Percentiles rank a stretch among this genome's conserved stretches.
Conservation (phyloP, 2,113 vertebrate species). For the Pseudorhombus dupliciocellatus region DNA sequence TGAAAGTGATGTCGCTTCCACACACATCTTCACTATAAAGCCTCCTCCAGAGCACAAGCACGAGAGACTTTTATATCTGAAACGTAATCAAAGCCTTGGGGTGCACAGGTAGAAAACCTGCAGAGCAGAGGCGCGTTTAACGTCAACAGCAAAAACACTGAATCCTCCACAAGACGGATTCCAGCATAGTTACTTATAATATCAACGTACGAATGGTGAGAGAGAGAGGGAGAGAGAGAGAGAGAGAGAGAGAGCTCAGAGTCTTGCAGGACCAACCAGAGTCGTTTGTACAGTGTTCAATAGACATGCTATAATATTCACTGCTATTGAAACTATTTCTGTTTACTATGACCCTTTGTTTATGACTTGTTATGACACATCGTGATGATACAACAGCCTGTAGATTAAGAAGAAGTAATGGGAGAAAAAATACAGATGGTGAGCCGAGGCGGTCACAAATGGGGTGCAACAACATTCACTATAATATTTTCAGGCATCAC, state of each 20-base stretch:
- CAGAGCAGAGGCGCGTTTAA: constrained; percentile 45
- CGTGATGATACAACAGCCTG: background rate
- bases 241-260: background rate
- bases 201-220: constrained; percentile 23
- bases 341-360: constrained; percentile 7
- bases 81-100: constrained; percentile 61
- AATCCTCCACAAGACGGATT: constrained; percentile 20
- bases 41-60: constrained; percentile 13
- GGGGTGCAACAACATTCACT: no score
- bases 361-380: constrained; percentile 4
- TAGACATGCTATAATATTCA: no score
- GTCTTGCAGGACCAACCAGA: background rate
- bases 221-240: background rate
- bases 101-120: constrained; percentile 51
- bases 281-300: background rate
- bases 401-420: background rate
- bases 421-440: no score
- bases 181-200: constrained; percentile 11
- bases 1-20: constrained; percentile 6
- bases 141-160: constrained; percentile 30
- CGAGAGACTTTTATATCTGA: constrained; percentile 42
- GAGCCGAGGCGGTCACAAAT: no score
- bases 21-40: constrained; percentile 10
- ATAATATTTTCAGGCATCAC: no score
- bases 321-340: background rate